Evolutionary conservation across 1,140 invertebrate species (phyloP).

Genomic region (Nylanderia fulva): DNA sequence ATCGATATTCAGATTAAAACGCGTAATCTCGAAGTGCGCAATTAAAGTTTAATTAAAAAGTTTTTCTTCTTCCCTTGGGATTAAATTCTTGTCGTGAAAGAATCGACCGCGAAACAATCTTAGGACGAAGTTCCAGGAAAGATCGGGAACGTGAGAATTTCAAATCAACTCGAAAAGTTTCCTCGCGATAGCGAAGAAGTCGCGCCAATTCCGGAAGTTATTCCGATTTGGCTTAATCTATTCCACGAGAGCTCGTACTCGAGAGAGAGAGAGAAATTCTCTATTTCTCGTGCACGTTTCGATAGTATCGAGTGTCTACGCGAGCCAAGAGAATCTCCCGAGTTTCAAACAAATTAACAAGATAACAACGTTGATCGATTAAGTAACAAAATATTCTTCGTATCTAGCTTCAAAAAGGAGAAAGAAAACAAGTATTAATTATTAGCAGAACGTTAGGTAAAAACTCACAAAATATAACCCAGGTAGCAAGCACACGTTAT

Average conservation of each 20-base stretch:
- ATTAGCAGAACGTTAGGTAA: conserved; percentile 59
- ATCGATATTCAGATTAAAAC: background rate
- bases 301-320: too few relatives aligned
- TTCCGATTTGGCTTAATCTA: conserved; percentile 32
- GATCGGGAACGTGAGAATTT: conserved; percentile 35
- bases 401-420: background rate
- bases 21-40: background rate
- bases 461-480: background rate
- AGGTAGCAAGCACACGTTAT: too few relatives aligned
- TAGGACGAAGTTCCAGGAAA: background rate
- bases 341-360: conserved; percentile 21
- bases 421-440: conserved; percentile 43
- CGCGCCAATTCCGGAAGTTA: conserved; percentile 8
- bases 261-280: conserved; percentile 10
- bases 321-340: conserved; percentile 1
- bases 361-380: background rate
- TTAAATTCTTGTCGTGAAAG: conserved; percentile 21
- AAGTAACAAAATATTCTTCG: background rate
- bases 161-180: conserved; percentile 29
- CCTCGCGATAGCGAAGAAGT: background rate
- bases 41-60: conserved; percentile 6
- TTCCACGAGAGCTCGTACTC: conserved; percentile 8
- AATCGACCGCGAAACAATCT: conserved; percentile 10
- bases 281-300: background rate
- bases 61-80: background rate